phyloP scores from a whole-genome alignment of 2,113 vertebrate genomes.

The Empidonax traillii region DNA sequence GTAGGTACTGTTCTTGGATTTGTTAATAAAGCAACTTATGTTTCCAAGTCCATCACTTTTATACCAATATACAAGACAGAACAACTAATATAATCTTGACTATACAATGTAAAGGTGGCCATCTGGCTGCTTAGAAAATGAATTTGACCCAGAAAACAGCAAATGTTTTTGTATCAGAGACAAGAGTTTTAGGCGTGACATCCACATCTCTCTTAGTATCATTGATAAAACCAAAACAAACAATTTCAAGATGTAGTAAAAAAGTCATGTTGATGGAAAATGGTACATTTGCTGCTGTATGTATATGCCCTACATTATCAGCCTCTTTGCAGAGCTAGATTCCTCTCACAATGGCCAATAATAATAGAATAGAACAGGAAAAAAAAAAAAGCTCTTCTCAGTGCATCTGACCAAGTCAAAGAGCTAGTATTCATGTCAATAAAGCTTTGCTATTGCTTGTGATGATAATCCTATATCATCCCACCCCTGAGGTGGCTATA shows the following conservation, averaged over 20 bases:
- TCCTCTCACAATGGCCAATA: neutral
- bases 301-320: neutral
- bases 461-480: slow-evolving; percentile 6
- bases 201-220: neutral
- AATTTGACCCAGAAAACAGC: neutral
- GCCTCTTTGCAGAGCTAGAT: neutral
- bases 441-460: slow-evolving; percentile 7
- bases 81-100: neutral
- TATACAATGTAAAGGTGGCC: neutral
- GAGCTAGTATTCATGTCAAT: neutral
- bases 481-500: neutral
- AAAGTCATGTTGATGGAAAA: neutral
- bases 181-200: neutral
- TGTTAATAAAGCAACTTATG: neutral
- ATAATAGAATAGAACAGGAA: neutral
- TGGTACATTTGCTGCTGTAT: neutral
- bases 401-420: slow-evolving; percentile 1
- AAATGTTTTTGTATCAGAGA: neutral
- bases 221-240: neutral
- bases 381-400: neutral
- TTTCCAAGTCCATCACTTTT: neutral
- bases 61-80: neutral
- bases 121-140: neutral
- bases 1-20: neutral
- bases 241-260: neutral